Evolutionary conservation across 2,888 invertebrate species (phyloP), one percentile per base, ranked within the genome.

Genomic region (Lepetodrilus schrolli): DNA sequence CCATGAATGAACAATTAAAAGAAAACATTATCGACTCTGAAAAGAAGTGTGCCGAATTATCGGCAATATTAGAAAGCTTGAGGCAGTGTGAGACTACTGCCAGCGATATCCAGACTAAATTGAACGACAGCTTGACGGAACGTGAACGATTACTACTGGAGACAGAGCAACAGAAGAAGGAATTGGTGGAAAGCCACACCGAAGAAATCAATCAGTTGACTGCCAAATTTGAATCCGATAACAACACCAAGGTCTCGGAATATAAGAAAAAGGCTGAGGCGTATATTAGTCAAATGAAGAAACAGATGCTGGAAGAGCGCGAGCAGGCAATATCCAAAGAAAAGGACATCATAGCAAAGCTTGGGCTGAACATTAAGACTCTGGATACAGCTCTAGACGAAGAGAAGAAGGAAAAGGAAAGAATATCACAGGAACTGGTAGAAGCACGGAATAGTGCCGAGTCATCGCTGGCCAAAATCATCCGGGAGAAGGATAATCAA

Each of bases 191-290:
- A 38, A 70, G 78, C n/a, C 81, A 83, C 72, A 51, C 66, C 4
- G 48, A 51, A 30, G 79, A 83, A 66, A 21, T 86, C 1, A 73
- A 78, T 34, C 78, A 79, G 20, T 66, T 82, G 5, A 76, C 76
- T 26, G 68, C 79, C 36, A 83, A 75, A 49, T 47, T 82, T 13
- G 88, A 87, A 69, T 72, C 76, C 20, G 87, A 87, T 73, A 84
- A 83, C 76, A 82, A 79, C 38, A 73, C 76, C n/a, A 88, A 87
- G 75, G 81, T 87, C 8, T 80, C 84, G 17, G 88, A 88, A 43
- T 86, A 87, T 73, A 88, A 88, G 75, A 87, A 87, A 73, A 86
- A 87, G 66, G 88, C 88, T 8, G 88, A 88, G 78, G 74, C 76
- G 1, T 87, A 86, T 75, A 82, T 88, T 20, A 65, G 83, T 4